A percentile compares a stretch with the other conserved stretches of the same genome.
Conservation (phyloP, 1,140 invertebrate species). For the Drosophila watanabei region DNA sequence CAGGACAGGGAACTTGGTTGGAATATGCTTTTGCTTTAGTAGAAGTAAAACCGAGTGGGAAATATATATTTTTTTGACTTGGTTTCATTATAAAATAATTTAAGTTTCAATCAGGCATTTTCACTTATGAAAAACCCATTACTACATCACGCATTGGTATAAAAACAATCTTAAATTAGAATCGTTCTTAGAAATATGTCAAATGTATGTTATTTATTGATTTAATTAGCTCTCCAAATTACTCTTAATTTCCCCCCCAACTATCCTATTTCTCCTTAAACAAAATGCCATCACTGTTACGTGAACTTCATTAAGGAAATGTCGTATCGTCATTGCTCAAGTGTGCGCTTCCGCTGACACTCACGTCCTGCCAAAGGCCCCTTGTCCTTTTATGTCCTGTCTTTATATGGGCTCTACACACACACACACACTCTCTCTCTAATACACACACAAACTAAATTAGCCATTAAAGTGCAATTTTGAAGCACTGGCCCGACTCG, state of each 20-base stretch:
- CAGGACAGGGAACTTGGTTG: background rate
- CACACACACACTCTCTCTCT: conserved; percentile 30
- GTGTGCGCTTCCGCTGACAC: conserved; percentile 78
- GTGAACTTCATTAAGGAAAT: conserved; percentile 83
- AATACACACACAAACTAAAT: conserved; percentile 56
- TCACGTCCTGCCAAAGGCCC: conserved; percentile 41
- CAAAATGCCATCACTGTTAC: conserved; percentile 22
- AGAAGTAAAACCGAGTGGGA: background rate
- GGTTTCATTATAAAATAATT: background rate
- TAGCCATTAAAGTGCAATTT: conserved; percentile 83
- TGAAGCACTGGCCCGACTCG: conserved; percentile 49
- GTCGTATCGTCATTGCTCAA: conserved; percentile 81
- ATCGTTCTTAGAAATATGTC: background rate
- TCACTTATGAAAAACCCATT: background rate
- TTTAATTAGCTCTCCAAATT: no score
- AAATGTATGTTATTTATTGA: background rate
- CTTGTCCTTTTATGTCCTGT: conserved; percentile 39
- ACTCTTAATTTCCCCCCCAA: no score
- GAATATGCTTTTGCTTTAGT: rapidly evolving
- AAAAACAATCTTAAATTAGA: background rate
- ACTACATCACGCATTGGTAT: no score
- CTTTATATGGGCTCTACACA: conserved; percentile 20
- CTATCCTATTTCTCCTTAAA: background rate
- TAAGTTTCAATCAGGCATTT: background rate
- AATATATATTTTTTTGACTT: background rate